Percentiles rank a stretch among this genome's conserved stretches.
phyloP scores from a whole-genome alignment of 2,888 invertebrate genomes.

The Watsonalla binaria region DNA sequence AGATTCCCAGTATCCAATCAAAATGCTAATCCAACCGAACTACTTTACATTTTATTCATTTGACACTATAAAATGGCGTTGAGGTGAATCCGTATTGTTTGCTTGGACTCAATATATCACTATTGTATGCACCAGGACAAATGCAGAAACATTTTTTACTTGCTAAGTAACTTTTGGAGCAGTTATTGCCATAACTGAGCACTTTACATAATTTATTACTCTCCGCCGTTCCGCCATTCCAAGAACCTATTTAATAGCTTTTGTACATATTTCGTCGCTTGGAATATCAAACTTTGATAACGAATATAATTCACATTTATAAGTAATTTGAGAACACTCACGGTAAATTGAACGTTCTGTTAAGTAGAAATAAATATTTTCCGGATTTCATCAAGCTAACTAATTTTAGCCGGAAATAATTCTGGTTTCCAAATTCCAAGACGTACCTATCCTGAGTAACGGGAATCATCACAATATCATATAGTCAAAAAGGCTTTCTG shows the following conservation, averaged over 20 bases:
- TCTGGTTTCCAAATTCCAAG: too few species aligned
- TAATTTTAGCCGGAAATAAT: too few species aligned
- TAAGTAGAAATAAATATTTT: too few species aligned
- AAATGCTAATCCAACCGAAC: slow-evolving; percentile 58
- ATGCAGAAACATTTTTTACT: slow-evolving; percentile 25
- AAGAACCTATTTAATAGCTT: slow-evolving; percentile 37
- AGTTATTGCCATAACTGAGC: slow-evolving; percentile 43
- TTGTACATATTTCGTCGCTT: slow-evolving; percentile 7
- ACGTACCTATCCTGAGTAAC: too few species aligned
- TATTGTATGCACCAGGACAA: slow-evolving; percentile 10
- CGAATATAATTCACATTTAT: too few species aligned
- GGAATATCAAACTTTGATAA: background rate
- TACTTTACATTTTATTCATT: slow-evolving; percentile 41
- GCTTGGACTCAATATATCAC: slow-evolving; percentile 3
- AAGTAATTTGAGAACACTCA: too few species aligned
- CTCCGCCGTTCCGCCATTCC: slow-evolving; percentile 30
- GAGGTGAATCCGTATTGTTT: slow-evolving; percentile 22
- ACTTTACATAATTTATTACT: slow-evolving; percentile 46
- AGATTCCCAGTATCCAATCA: slow-evolving; percentile 58
- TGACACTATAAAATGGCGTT: slow-evolving; percentile 11
- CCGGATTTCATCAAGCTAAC: too few species aligned
- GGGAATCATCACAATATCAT: too few species aligned
- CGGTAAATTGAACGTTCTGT: background rate
- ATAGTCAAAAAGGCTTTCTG: too few species aligned
- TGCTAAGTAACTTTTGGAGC: slow-evolving; percentile 36